Conservation (phyloP, 2,888 invertebrate species). For the Pristionchus mayeri region DNA sequence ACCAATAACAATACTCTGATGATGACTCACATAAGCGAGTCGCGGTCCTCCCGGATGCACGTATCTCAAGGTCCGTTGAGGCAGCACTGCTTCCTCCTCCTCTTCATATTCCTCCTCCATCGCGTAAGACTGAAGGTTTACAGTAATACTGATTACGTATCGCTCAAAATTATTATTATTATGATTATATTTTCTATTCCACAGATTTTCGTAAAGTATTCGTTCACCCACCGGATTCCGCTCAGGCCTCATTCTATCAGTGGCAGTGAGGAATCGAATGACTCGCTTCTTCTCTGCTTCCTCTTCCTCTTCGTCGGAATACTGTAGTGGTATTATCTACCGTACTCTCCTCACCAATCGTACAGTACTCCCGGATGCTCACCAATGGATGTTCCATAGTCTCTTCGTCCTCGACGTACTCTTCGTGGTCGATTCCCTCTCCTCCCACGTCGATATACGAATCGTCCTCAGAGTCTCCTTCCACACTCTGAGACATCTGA, state of each 20-base stretch:
- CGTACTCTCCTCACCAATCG: not conserved
- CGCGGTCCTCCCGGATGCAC: not conserved
- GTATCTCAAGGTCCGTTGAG: not conserved
- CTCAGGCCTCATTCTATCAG: slow-evolving; percentile 1
- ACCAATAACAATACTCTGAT: not conserved
- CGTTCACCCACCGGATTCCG: slow-evolving; percentile 26
- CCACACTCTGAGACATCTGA: not conserved
- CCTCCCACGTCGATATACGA: slow-evolving; percentile 15
- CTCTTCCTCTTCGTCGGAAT: not conserved
- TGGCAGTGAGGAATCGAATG: not conserved
- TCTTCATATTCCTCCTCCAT: slow-evolving; percentile 27
- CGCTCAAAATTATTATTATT: no score
- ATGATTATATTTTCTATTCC: no score
- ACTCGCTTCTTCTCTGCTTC: not conserved
- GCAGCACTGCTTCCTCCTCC: not conserved
- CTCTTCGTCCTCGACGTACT: slow-evolving; percentile 20
- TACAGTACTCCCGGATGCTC: not conserved
- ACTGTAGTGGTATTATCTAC: not conserved
- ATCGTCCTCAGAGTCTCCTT: slow-evolving; percentile 7
- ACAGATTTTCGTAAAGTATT: no score
- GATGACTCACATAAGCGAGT: not conserved
- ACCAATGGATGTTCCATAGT: not conserved
- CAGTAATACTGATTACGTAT: no score
- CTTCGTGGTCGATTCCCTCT: not conserved
- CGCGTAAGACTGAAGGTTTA: not conserved